A percentile compares a stretch with the other conserved stretches of the same genome.
These are phyloP conservation scores for Momotus momota DNA, from an alignment of 2,797 vertebrate genomes.

Conservation along the genomic window DNA sequence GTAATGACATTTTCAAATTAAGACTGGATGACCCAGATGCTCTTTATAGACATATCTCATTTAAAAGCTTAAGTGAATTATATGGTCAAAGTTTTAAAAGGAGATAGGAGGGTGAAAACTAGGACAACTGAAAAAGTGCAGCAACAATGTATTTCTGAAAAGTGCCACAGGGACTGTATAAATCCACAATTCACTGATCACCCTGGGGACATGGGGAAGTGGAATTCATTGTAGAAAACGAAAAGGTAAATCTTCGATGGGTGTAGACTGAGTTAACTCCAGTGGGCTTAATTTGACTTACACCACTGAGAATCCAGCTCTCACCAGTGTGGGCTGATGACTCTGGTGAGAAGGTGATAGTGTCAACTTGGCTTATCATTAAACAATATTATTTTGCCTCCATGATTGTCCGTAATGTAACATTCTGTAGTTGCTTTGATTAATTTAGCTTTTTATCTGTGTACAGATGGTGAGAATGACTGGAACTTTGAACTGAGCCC, in stretches of 20 bases:
- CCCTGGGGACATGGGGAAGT: neutral
- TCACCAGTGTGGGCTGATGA: neutral
- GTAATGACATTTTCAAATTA: slow-evolving; percentile 54
- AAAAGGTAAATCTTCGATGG: neutral
- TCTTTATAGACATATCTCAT: slow-evolving; percentile 36
- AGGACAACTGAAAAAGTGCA: neutral
- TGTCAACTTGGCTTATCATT: neutral
- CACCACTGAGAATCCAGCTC: neutral
- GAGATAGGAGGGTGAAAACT: neutral
- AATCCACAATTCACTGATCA: neutral
- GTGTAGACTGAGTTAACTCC: neutral
- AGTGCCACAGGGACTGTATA: neutral
- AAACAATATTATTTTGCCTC: neutral
- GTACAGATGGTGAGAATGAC: neutral
- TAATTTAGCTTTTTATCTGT: neutral
- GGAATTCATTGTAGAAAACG: neutral
- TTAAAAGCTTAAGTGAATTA: slow-evolving; percentile 32
- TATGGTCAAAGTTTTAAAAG: slow-evolving; percentile 23
- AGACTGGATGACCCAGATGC: slow-evolving; percentile 31
- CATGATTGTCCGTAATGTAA: neutral
- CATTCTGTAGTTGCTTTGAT: neutral
- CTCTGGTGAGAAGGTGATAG: neutral
- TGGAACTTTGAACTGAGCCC: neutral
- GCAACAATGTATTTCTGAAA: neutral
- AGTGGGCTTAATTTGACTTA: neutral